phyloP scores from a whole-genome alignment of 2,888 invertebrate species.

The Ochlodes sylvanus region DNA sequence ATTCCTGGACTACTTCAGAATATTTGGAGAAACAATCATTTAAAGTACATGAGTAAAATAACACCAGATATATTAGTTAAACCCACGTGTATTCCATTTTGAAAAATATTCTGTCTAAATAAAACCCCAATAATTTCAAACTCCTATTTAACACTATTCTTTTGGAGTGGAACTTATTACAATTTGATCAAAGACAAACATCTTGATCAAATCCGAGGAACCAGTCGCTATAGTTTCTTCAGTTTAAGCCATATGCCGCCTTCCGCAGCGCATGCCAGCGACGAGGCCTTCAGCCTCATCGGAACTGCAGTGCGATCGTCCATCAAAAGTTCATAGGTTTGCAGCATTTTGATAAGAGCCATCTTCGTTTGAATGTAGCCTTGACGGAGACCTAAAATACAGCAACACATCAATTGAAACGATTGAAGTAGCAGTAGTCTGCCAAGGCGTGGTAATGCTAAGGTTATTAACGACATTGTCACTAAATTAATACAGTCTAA shows the following conservation, averaged over 20 bases:
- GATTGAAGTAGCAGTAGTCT: too few species aligned
- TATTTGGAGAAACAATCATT: too few species aligned
- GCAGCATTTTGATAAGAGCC: slow-evolving; percentile 70
- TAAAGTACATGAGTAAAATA: too few species aligned
- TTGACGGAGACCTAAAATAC: slow-evolving; percentile 70
- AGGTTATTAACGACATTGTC: too few species aligned
- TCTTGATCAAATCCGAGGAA: neutral
- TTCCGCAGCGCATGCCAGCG: slow-evolving; percentile 67
- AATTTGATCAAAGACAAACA: neutral
- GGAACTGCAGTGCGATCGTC: slow-evolving; percentile 68
- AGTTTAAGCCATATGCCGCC: slow-evolving; percentile 72
- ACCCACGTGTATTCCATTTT: neutral
- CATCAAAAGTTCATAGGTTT: slow-evolving; percentile 65
- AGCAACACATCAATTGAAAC: neutral
- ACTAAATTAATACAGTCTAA: too few species aligned
- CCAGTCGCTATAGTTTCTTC: slow-evolving; percentile 49
- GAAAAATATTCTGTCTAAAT: neutral
- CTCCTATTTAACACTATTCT: neutral
- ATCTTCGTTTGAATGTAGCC: slow-evolving; percentile 78
- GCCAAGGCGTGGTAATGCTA: too few species aligned
- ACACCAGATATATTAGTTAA: too few species aligned
- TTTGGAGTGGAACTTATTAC: neutral
- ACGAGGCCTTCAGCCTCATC: slow-evolving; percentile 63
- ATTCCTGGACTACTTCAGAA: too few species aligned
- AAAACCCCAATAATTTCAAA: neutral